Percentiles rank a stretch among this genome's conserved stretches.
phyloP scores from a whole-genome alignment of 2,797 vertebrate species.

The Enteromius unitaeniatus region DNA sequence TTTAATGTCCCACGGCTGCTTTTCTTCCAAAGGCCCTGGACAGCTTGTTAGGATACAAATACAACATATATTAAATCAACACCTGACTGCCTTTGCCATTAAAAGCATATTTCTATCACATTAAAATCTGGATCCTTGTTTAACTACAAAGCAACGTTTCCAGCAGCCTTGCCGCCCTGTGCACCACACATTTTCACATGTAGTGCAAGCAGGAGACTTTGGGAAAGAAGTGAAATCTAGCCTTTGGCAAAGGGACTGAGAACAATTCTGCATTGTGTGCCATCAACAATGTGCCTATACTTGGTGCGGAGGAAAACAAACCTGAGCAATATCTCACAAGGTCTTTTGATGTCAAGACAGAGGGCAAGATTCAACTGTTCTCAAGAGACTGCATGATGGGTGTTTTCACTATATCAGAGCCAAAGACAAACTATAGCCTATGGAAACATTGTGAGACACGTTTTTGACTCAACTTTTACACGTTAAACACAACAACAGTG shows the following conservation, averaged over 20 bases:
- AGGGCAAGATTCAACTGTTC: not conserved
- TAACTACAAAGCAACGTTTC: no score
- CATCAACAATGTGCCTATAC: not conserved
- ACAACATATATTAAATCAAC: constrained; percentile 12
- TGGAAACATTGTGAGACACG: no score
- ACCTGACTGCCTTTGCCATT: not conserved
- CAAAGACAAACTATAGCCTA: no score
- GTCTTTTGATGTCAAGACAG: not conserved
- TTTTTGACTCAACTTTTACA: no score
- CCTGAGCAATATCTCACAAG: not conserved
- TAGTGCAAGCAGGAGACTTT: not conserved
- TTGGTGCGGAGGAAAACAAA: not conserved
- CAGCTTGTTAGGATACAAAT: not conserved
- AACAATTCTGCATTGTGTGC: not conserved
- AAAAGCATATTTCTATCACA: no score
- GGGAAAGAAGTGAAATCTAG: not conserved
- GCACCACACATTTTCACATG: not conserved
- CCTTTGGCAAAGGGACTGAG: not conserved
- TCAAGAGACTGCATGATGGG: not conserved
- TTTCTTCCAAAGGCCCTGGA: not conserved
- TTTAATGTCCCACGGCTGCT: not conserved
- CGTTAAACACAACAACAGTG: no score
- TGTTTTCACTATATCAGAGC: no score
- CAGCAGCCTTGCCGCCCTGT: no score
- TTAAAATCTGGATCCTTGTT: no score